Conservation (phyloP, 53 echinoderm and acorn worm genomes). For the Mesocentrotus franciscanus region DNA sequence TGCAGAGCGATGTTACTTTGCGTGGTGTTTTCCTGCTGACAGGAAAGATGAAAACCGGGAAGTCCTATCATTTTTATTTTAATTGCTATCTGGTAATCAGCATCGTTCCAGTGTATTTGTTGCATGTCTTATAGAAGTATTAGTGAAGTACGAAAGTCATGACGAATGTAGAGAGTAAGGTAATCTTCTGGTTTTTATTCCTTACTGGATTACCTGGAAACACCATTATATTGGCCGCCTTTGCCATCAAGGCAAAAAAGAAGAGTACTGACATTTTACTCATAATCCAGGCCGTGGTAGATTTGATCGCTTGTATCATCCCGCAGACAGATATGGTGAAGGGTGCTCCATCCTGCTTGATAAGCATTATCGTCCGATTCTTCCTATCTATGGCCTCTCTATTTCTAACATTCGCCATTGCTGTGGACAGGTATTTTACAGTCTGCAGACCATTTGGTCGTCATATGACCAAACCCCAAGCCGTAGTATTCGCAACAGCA, state of each 20-base stretch:
- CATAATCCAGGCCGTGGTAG: conserved; percentile 72
- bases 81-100: too few species aligned
- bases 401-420: conserved; percentile 45
- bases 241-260: conserved; percentile 52
- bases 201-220: conserved; percentile 75
- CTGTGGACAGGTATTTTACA: conserved; percentile 67
- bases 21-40: too few species aligned
- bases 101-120: too few species aligned
- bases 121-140: too few species aligned
- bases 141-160: too few species aligned
- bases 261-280: conserved; percentile 69
- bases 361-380: neutral
- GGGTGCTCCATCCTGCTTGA: conserved; percentile 1
- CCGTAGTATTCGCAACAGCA: neutral
- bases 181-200: conserved; percentile 54
- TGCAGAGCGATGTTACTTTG: too few species aligned
- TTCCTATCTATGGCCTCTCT: neutral
- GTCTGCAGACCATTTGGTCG: conserved; percentile 59
- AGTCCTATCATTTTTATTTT: too few species aligned
- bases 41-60: too few species aligned
- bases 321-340: conserved; percentile 58
- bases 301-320: conserved; percentile 69
- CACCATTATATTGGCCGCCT: conserved; percentile 62
- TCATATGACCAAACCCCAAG: conserved; percentile 24
- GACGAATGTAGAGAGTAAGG: conserved; percentile 29